Base-by-base conservation (phyloP, 2,888 invertebrate genomes). In the Drosophila stalkeri region DNA sequence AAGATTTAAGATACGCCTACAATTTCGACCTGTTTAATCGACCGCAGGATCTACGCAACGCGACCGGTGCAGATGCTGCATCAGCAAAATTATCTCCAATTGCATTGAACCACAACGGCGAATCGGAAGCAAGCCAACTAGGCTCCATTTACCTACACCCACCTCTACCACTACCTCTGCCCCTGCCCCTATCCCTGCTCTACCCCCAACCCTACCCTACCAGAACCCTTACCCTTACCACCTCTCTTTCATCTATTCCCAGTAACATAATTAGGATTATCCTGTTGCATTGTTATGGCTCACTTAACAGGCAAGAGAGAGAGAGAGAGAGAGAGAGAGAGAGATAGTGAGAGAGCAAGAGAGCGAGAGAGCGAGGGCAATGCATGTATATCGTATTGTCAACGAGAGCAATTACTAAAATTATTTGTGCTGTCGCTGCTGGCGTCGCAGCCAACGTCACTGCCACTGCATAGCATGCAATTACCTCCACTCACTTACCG, bases 221-320 rank as follows among this genome's bases (percentile, higher is more conserved):
- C 3, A n/a, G 9, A 18, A 5, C 3, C 20, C 18, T 1, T 16
- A 6, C 27, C 27, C 27, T 27, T 27, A 1, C 3, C 27, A 27
- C 6, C 27, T 1, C 27, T 27, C 27, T 27, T 6, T 27, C 27
- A 27, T 6, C 27, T 27, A 1, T 16, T 39, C 2, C 14, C 55
- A 47, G 49, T 63, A 73, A 66, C 68, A 66, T 84, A 83, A 83
- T 80, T 80, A 77, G 81, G 70, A 69, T 61, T 77, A 81, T 80
- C 80, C 75, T 71, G 80, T 82, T 83, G 81, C 86, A 80, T 72
- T 66, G 75, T 71, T 72, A 47, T 18, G 43, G 52, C 52, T 46
- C 64, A 63, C 46, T 20, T 23, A 49, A 44, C 37, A 44, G 35
- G 51, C 18, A 14, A n/a, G 33, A 39, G 20, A 31, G 23, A 8